These are phyloP conservation scores for Deilephila porcellus DNA, from an alignment of 2,888 invertebrate genomes.

Conservation along the genomic window DNA sequence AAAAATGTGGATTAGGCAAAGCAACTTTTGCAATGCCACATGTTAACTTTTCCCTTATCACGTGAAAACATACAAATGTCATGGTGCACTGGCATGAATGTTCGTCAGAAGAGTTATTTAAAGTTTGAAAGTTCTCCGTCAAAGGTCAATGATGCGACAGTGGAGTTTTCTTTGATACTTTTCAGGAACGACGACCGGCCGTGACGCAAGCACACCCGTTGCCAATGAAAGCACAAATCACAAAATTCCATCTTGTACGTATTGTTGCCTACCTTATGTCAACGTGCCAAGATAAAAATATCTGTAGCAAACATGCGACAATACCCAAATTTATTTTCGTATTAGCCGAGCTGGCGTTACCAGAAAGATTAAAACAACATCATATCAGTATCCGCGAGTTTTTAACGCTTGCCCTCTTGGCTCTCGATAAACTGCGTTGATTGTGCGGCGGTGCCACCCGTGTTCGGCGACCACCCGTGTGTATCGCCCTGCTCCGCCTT, in stretches of 20 bases:
- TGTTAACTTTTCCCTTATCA: neutral
- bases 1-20: too few relatives aligned
- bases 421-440: conserved; percentile 63
- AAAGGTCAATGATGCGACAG: conserved; percentile 61
- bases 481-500: conserved; percentile 44
- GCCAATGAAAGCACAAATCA: conserved; percentile 59
- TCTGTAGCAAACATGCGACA: conserved; percentile 51
- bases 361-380: conserved; percentile 48
- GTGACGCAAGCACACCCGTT: conserved; percentile 60
- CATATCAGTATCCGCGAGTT: conserved; percentile 65
- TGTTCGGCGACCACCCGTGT: conserved; percentile 71
- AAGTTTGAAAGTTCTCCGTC: conserved; percentile 4
- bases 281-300: conserved; percentile 63
- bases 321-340: conserved; percentile 41
- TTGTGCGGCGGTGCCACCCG: conserved; percentile 58
- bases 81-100: neutral
- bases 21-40: neutral
- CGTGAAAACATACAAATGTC: neutral
- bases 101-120: neutral
- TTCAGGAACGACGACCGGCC: conserved; percentile 73
- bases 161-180: conserved; percentile 54
- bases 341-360: conserved; percentile 46
- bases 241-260: conserved; percentile 49
- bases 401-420: conserved; percentile 63
- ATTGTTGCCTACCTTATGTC: conserved; percentile 47